Evolutionary conservation across 1,140 invertebrate genomes (phyloP), one percentile per base, ranked within the genome.

Genomic region (Leptonema lineaticorne): DNA sequence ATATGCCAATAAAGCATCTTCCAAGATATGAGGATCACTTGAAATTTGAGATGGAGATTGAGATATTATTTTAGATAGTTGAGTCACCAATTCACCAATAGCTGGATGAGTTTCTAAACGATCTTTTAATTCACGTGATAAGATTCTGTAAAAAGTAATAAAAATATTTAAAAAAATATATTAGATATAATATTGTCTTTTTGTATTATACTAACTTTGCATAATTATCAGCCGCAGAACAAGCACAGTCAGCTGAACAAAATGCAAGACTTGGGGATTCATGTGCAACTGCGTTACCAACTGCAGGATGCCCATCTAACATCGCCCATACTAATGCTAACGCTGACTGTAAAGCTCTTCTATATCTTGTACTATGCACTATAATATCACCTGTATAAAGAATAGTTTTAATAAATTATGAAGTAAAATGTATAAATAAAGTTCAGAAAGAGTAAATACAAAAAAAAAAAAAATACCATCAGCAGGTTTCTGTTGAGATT

Each of bases 321-420:
- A 93, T 85, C 0, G 90, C 86, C 81, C 89, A 94, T 9, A 94
- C 76, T 69, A 95, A 83, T 1, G 92, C 92, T 33, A 94, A 79
- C 3, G 90, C 89, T 75, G 93, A 96, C 78, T 97, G 94, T 71
- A 93, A 93, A 9, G 95, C 97, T 74, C 95, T 85, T 6, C 91
- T 82, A 77, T 94, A 94, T 33, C 90, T 84, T 0, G 94, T 97
- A 67, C 90, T 92, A 75, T 90, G 92, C 2, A 92, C 84, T 22
- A 89, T 77, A 22, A 94, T 80, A 63, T 92, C 88, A 18, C 87
- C 86, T 73, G 79, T 79, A 18, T 41, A 22, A 41, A 41, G 11
- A 45, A 59, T n/a, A 33, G 11, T 16, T 48, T 16, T 5, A 53
- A 18, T 53, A 16, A 24, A 53, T 16, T n/a, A n/a, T n/a, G n/a